Percentiles rank a stretch among this genome's conserved stretches.
phyloP scores from a whole-genome alignment of 1,140 invertebrate species.

The Musca vetustissima region DNA sequence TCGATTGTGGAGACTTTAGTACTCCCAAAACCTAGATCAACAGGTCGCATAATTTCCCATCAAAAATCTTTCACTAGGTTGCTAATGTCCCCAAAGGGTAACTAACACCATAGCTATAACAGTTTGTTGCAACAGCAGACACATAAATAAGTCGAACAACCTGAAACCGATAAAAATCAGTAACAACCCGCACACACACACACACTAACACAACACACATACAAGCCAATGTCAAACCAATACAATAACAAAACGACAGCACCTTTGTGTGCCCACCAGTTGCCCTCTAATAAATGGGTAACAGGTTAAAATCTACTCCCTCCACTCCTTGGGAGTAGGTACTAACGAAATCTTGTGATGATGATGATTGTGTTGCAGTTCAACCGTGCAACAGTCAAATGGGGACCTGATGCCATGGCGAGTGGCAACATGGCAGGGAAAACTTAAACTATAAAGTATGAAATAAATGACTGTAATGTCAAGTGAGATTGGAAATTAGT shows the following conservation, averaged over 20 bases:
- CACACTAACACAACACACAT: too few species aligned
- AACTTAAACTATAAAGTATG: constrained; percentile 37
- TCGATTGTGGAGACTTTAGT: too few species aligned
- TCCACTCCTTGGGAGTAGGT: too few species aligned
- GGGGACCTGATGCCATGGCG: background rate
- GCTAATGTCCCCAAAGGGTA: too few species aligned
- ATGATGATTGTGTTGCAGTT: too few species aligned
- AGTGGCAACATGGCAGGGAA: background rate
- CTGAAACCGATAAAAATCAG: constrained; percentile 30
- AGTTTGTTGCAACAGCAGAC: constrained; percentile 47
- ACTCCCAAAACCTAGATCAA: too few species aligned
- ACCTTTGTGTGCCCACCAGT: background rate
- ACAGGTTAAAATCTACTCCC: too few species aligned
- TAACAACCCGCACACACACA: background rate
- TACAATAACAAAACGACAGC: too few species aligned
- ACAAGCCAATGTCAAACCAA: background rate
- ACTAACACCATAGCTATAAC: too few species aligned
- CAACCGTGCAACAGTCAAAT: background rate
- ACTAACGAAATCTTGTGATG: too few species aligned
- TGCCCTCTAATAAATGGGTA: background rate
- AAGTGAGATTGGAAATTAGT: constrained; percentile 29
- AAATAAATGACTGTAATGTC: constrained; percentile 26
- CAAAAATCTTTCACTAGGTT: too few species aligned
- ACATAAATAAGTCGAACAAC: constrained; percentile 54
- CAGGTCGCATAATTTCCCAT: too few species aligned